Evolutionary conservation across 2,113 vertebrate genomes (phyloP).

Genomic region (Gallinago paraguaiae): DNA sequence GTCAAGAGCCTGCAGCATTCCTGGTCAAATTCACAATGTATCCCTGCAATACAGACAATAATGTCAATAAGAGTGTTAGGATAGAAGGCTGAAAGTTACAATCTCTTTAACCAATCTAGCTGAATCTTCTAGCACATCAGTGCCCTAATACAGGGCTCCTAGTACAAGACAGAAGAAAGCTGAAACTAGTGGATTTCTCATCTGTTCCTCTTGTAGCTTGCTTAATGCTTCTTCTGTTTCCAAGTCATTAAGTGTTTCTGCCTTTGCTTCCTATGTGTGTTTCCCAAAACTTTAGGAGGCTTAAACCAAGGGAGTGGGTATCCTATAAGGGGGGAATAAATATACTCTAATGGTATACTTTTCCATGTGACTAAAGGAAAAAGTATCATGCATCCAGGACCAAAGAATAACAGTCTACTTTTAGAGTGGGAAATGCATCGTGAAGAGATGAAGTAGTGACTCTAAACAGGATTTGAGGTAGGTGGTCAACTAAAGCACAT

Average conservation of each 20-base stretch:
- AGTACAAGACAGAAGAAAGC: neutral
- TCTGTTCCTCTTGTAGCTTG: neutral
- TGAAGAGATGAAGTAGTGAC: neutral
- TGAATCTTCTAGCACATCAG: neutral
- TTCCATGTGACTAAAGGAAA: neutral
- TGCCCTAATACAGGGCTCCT: accelerated
- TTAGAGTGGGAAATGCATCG: neutral
- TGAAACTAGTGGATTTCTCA: neutral
- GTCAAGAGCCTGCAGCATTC: neutral
- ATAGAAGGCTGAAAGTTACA: neutral
- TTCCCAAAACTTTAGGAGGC: neutral
- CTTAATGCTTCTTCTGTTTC: neutral
- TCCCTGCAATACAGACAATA: neutral
- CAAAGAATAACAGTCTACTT: neutral
- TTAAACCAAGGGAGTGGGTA: accelerated
- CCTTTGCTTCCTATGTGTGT: neutral
- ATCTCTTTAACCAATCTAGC: neutral
- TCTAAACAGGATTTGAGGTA: neutral
- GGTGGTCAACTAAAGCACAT: neutral
- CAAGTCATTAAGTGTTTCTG: neutral
- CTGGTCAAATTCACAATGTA: neutral
- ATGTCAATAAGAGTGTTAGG: neutral
- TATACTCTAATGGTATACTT: neutral
- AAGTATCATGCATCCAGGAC: neutral
- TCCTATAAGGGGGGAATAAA: neutral